These are phyloP conservation scores for Xanthorhoe spadicearia DNA, from an alignment of 2,888 invertebrate genomes.

Conservation along the genomic window DNA sequence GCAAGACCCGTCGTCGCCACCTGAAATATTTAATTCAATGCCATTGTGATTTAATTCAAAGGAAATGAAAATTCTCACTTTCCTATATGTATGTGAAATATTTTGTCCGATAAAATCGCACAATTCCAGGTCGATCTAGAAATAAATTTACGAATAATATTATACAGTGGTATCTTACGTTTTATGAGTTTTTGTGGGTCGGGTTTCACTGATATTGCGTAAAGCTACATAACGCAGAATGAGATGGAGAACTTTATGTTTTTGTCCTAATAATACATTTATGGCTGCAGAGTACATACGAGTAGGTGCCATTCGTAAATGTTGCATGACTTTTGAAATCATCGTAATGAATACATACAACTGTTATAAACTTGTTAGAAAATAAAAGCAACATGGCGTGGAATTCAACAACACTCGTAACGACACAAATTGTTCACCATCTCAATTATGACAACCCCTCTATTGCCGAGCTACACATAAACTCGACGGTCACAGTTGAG, in stretches of 20 bases:
- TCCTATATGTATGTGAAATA: constrained; percentile 25
- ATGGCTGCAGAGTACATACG: constrained; percentile 4
- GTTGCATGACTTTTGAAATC: constrained; percentile 5
- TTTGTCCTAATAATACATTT: constrained; percentile 24
- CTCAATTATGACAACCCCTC: constrained; percentile 42
- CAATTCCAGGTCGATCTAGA: constrained; percentile 22
- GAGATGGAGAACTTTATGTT: constrained; percentile 20
- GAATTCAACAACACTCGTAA: constrained; percentile 41
- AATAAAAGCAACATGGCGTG: constrained; percentile 29
- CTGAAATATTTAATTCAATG: constrained; percentile 79
- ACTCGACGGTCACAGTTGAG: constrained; percentile 39
- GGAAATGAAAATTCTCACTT: constrained; percentile 69
- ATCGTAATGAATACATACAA: constrained; percentile 19
- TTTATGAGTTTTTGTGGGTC: constrained; percentile 30
- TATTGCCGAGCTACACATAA: constrained; percentile 39
- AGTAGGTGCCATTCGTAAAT: not conserved
- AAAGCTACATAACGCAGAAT: constrained; percentile 23
- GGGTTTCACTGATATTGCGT: constrained; percentile 28
- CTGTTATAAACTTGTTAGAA: constrained; percentile 16
- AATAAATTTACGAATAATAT: constrained; percentile 27
- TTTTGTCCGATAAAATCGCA: constrained; percentile 13
- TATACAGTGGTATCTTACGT: constrained; percentile 16
- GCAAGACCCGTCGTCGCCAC: constrained; percentile 64
- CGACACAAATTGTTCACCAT: constrained; percentile 43
- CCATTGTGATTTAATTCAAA: constrained; percentile 68